Evolutionary conservation across 64 coral and sea anemone species (phyloP).

Genomic region (Actinia tenebrosa): DNA sequence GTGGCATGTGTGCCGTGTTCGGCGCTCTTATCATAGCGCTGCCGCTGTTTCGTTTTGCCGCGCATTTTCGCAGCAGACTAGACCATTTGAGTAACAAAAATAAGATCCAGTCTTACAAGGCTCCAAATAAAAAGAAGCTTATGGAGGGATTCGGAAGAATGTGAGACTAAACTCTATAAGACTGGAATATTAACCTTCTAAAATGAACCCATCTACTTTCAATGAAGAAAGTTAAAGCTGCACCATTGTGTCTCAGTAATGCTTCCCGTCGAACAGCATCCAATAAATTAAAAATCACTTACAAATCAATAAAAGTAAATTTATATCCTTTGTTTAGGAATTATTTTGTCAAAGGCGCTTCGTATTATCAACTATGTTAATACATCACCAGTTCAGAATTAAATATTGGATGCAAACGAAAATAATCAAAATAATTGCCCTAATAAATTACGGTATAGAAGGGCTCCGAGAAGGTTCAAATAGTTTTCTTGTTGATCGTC

Average conservation of each 20-base stretch:
- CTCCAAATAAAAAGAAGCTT: neutral
- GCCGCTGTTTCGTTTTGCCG: slow-evolving; percentile 80
- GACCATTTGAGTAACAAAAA: slow-evolving; percentile 12
- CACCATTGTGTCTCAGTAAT: neutral
- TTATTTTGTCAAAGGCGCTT: neutral
- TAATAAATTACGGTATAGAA: neutral
- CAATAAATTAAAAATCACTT: neutral
- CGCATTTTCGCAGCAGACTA: slow-evolving; percentile 54
- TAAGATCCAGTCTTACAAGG: neutral
- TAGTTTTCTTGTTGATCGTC: too few species aligned
- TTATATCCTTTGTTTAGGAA: neutral
- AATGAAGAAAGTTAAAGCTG: neutral
- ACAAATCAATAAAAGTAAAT: neutral
- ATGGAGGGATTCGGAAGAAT: neutral
- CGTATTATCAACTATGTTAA: neutral
- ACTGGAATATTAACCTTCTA: neutral
- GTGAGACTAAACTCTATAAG: neutral
- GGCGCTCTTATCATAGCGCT: slow-evolving; percentile 63
- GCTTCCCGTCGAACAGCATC: neutral
- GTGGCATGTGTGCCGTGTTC: slow-evolving; percentile 55
- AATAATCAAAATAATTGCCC: too few species aligned
- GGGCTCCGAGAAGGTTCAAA: too few species aligned
- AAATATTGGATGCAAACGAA: too few species aligned
- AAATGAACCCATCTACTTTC: too few species aligned
- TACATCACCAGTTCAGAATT: neutral